Conservation (phyloP, 2,113 vertebrate species). For the Leucoraja erinaceus region DNA sequence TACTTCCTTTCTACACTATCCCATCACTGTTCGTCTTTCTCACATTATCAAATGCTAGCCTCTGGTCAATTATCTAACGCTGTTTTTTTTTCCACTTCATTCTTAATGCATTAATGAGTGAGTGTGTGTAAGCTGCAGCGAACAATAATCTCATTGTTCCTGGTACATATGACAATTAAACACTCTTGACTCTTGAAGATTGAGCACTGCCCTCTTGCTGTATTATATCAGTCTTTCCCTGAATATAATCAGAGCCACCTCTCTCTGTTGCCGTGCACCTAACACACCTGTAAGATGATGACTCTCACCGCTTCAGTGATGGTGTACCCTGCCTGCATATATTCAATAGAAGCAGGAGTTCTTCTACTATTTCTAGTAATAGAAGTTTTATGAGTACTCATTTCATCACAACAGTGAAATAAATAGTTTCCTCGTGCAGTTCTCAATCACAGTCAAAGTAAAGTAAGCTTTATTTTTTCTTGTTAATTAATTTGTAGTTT, state of each 20-base stretch:
- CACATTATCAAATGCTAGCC: not conserved
- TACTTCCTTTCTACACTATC: too few relatives aligned
- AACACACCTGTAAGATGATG: not conserved
- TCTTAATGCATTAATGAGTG: too few relatives aligned
- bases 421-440: not conserved
- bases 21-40: too few relatives aligned
- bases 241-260: not conserved
- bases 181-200: too few relatives aligned
- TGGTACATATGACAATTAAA: too few relatives aligned
- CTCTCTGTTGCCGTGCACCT: not conserved
- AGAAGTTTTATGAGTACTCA: not conserved
- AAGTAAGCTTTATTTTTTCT: slow-evolving; percentile 11
- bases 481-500: slow-evolving; percentile 34
- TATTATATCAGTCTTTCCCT: not conserved
- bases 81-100: not conserved
- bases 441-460: slow-evolving; percentile 14
- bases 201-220: not conserved
- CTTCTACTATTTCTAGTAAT: too few relatives aligned
- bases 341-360: too few relatives aligned
- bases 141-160: too few relatives aligned
- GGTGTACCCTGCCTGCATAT: not conserved
- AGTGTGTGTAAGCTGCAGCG: too few relatives aligned
- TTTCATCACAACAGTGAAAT: not conserved
- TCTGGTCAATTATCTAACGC: not conserved
- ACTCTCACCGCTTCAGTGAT: not conserved